A percentile compares a stretch with the other conserved stretches of the same genome.
These are phyloP conservation scores for Aphidoletes aphidimyza DNA, from an alignment of 2,888 invertebrate genomes.

Conservation along the genomic window DNA sequence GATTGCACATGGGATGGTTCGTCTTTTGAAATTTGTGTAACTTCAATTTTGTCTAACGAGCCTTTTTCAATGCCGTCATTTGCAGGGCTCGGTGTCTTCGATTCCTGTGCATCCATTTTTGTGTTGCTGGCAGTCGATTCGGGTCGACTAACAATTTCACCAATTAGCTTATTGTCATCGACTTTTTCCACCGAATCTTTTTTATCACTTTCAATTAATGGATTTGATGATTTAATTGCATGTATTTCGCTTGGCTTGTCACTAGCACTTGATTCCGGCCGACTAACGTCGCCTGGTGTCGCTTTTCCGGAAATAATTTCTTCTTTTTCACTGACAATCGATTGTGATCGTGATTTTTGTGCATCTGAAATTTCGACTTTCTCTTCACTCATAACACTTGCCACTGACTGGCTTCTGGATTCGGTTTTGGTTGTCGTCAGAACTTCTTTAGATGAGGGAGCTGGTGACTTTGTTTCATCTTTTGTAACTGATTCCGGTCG, in stretches of 20 bases:
- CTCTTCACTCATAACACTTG: neutral
- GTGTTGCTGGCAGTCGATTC: constrained; percentile 37
- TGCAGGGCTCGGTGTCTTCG: too few species aligned
- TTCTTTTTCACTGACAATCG: neutral
- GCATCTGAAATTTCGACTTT: neutral
- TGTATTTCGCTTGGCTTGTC: too few species aligned
- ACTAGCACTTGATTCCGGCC: neutral
- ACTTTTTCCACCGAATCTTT: neutral
- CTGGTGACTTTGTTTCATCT: constrained; percentile 52
- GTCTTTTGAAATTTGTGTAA: neutral
- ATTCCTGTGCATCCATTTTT: too few species aligned
- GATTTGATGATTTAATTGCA: too few species aligned
- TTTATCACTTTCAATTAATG: neutral
- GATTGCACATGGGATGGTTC: constrained; percentile 54
- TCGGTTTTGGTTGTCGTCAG: neutral
- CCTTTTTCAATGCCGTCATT: neutral
- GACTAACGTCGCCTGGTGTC: neutral
- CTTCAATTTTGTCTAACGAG: neutral
- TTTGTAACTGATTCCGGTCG: constrained; percentile 56
- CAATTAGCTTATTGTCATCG: neutral
- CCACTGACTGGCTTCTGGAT: neutral
- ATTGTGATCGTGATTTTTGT: constrained; percentile 38
- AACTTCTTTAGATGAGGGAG: neutral
- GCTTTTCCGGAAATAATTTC: neutral
- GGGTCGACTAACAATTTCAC: neutral